A percentile compares a stretch with the other conserved stretches of the same genome.
Evolutionary conservation across 2,113 vertebrate species (phyloP).

Genomic region (Calidris pygmaea): DNA sequence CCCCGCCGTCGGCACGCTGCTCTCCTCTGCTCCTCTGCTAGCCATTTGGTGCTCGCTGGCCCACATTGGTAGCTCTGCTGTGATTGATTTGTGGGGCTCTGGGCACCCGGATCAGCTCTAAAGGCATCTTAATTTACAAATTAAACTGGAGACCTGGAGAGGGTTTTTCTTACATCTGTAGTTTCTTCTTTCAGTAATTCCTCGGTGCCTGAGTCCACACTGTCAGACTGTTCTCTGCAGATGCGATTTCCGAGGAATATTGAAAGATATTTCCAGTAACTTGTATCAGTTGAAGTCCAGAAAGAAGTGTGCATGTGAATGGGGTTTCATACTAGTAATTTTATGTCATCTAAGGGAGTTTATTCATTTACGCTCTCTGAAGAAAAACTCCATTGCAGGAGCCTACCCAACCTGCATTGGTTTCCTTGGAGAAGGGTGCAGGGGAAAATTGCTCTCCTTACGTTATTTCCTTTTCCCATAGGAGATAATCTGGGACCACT

Average conservation of each 20-base stretch:
- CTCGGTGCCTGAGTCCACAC: background rate
- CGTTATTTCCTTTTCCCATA: background rate
- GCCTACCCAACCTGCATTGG: background rate
- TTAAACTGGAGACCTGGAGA: background rate
- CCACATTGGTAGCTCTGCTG: fast-evolving
- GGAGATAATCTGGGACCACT: background rate
- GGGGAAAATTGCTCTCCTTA: background rate
- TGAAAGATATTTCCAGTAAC: background rate
- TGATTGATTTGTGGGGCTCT: background rate
- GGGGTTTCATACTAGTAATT: background rate
- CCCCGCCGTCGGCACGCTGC: fast-evolving
- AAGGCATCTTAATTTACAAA: background rate
- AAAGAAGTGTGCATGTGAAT: background rate
- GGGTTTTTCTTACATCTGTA: background rate
- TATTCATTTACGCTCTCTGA: background rate
- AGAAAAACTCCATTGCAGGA: background rate
- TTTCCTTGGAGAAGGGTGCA: background rate
- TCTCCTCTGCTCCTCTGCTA: fast-evolving
- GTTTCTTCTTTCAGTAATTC: background rate
- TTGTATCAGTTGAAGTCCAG: background rate
- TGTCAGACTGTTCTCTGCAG: background rate
- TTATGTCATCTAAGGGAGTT: background rate
- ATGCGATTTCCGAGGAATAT: background rate
- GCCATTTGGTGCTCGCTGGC: background rate
- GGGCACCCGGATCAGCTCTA: background rate